A percentile compares a stretch with the other conserved stretches of the same genome.
phyloP scores from a whole-genome alignment of 2,888 invertebrate genomes.

The Drosophila lutescens region DNA sequence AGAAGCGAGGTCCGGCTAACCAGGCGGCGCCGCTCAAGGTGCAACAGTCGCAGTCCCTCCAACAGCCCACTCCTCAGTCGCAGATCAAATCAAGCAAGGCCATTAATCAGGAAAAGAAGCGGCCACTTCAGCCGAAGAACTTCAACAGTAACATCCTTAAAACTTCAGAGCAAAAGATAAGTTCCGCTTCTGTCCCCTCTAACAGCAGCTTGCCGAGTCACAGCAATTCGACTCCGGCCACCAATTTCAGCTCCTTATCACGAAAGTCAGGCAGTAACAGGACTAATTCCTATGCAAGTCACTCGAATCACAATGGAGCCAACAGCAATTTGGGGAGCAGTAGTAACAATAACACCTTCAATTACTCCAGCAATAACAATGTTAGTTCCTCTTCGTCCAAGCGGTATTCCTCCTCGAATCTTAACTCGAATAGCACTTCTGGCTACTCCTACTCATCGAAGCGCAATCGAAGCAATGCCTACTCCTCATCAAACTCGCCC shows the following conservation, averaged over 20 bases:
- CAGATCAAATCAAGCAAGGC: slow-evolving; percentile 39
- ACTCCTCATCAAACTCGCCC: slow-evolving; percentile 64
- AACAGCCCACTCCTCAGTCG: slow-evolving; percentile 24
- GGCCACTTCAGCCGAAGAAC: slow-evolving; percentile 46
- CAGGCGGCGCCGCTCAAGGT: slow-evolving; percentile 21
- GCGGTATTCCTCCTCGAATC: slow-evolving; percentile 67
- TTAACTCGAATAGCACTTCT: slow-evolving; percentile 69
- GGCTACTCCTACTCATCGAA: slow-evolving; percentile 80
- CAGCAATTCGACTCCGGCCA: slow-evolving; percentile 9
- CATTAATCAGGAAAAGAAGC: slow-evolving; percentile 58
- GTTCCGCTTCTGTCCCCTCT: slow-evolving; percentile 6
- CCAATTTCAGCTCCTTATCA: slow-evolving; percentile 19
- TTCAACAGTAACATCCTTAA: slow-evolving; percentile 27
- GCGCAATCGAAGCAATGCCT: slow-evolving; percentile 66
- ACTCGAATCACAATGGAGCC: slow-evolving; percentile 50
- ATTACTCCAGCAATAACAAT: slow-evolving; percentile 46
- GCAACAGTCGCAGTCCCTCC: slow-evolving; percentile 37
- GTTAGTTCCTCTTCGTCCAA: slow-evolving; percentile 68
- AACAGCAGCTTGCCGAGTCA: slow-evolving; percentile 31
- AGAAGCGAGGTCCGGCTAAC: slow-evolving; percentile 53
- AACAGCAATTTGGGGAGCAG: slow-evolving; percentile 17
- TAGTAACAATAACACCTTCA: slow-evolving; percentile 21
- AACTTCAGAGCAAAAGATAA: slow-evolving; percentile 25
- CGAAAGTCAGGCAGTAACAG: slow-evolving; percentile 53
- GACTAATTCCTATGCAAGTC: slow-evolving; percentile 48